Evolutionary conservation across 2,888 invertebrate genomes (phyloP), one percentile per base, ranked within the genome.

Genomic region (Temnothorax unifasciatus): DNA sequence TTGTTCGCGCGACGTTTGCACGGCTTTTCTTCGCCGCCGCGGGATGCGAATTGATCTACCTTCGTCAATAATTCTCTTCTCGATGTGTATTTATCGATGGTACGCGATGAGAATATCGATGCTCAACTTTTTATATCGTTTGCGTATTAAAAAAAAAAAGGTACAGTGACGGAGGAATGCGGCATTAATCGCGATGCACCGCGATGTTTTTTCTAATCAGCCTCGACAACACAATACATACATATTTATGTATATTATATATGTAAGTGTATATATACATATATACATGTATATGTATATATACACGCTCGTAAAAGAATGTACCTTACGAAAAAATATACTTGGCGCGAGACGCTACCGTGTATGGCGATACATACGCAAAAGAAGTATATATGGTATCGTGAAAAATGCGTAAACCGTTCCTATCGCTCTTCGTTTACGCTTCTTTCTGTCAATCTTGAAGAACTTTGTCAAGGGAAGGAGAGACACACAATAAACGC

Each of bases 51-150:
- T 87, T 85, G 84, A 86, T 85, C 83, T 89, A 87, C 84, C 74
- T 87, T 88, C 86, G 87, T 90, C 88, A 87, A 88, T 82, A 47
- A 88, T 69, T 82, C 85, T 89, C 85, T 88, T 91, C 91, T 92
- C 91, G 89, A 91, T 90, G 91, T 91, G 90, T 93, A 92, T 92
- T 92, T 91, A 90, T 89, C 25, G 83, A 90, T 89, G 86, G 86
- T 84, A 92, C 86, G 92, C 89, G 89, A 89, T 63, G 89, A 83
- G 89, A 92, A 93, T 92, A 93, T 92, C 88, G 90, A 94, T 92
- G 94, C 93, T 94, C 93, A 94, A 94, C 91, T 94, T 93, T 93
- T 94, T 94, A 93, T 94, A 93, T 92, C 90, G 93, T 93, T 94
- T 94, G 92, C 92, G 87, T 84, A 74, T 81, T 85, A 85, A 84